phyloP scores from a whole-genome alignment of 2,888 invertebrate species.

The Drosophila quinaria region DNA sequence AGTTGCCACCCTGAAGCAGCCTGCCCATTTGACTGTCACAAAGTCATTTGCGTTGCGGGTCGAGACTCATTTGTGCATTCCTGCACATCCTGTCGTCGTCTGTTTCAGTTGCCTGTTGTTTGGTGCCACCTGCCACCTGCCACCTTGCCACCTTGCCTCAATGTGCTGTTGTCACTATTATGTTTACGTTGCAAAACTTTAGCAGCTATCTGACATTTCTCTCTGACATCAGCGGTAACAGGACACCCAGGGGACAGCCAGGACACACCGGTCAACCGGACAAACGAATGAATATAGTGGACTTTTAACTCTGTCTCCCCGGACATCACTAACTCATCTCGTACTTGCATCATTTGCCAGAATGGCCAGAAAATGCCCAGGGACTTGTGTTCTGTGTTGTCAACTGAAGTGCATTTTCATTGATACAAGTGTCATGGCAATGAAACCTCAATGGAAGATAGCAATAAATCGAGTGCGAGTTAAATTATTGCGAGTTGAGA shows the following conservation, averaged over 20 bases:
- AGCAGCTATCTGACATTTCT: constrained; percentile 45
- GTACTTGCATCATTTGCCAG: constrained; percentile 32
- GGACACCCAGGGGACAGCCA: constrained; percentile 24
- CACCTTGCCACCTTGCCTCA: constrained; percentile 8
- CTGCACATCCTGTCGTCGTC: constrained; percentile 61
- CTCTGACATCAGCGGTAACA: constrained; percentile 62
- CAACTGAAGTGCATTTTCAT: constrained; percentile 34
- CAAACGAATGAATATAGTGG: constrained; percentile 60
- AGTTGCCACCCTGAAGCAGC: neutral
- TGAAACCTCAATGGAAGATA: constrained; percentile 11
- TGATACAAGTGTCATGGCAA: constrained; percentile 38
- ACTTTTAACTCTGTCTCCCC: constrained; percentile 26
- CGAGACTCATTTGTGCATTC: constrained; percentile 46
- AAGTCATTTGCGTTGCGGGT: constrained; percentile 52
- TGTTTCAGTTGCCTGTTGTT: neutral
- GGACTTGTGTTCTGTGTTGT: neutral
- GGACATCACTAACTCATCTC: constrained; percentile 42
- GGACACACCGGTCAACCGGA: constrained; percentile 37
- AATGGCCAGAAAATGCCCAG: constrained; percentile 2
- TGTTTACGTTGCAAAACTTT: constrained; percentile 71
- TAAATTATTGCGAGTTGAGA: neutral
- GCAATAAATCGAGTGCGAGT: constrained; percentile 14
- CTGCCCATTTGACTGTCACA: constrained; percentile 32
- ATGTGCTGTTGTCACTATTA: constrained; percentile 61
- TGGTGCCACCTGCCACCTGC: neutral